phyloP scores from a whole-genome alignment of 2,888 invertebrate genomes.

The Microplitis manilae region DNA sequence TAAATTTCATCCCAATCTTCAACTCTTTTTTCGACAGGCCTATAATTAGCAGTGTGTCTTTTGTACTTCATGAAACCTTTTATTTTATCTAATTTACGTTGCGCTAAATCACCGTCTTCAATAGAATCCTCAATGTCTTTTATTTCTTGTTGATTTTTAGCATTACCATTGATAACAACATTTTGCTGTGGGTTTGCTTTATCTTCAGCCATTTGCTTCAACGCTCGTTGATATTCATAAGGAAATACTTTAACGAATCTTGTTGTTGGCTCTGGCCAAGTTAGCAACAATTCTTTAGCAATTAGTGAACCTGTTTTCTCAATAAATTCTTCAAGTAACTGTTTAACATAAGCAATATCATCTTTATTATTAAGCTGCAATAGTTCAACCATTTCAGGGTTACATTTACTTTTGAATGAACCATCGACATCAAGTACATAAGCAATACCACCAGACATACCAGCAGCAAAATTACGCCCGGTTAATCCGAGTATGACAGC shows the following conservation, averaged over 20 bases:
- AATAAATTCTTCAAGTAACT: slow-evolving; percentile 87
- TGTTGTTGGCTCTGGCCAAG: slow-evolving; percentile 84
- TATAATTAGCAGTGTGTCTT: slow-evolving; percentile 89
- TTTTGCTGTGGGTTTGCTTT: slow-evolving; percentile 57
- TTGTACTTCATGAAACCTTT: slow-evolving; percentile 97
- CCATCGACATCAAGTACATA: slow-evolving; percentile 94
- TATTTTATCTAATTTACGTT: slow-evolving; percentile 86
- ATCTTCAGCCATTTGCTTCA: slow-evolving; percentile 79
- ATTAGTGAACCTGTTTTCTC: slow-evolving; percentile 90
- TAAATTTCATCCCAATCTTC: slow-evolving; percentile 99
- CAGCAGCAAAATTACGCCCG: slow-evolving; percentile 98
- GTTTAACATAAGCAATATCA: slow-evolving; percentile 84
- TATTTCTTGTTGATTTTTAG: slow-evolving; percentile 57
- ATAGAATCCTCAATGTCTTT: slow-evolving; percentile 93
- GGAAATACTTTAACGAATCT: slow-evolving; percentile 98
- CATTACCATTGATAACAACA: slow-evolving; percentile 68
- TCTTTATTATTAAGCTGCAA: slow-evolving; percentile 84
- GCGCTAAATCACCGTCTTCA: slow-evolving; percentile 82
- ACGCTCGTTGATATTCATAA: slow-evolving; percentile 93
- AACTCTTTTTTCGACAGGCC: slow-evolving; percentile 86
- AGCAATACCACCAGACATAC: slow-evolving; percentile 97
- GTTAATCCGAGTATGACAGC: slow-evolving; percentile 94
- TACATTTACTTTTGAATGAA: slow-evolving; percentile 90
- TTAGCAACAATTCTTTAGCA: slow-evolving; percentile 83
- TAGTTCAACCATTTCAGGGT: slow-evolving; percentile 95